Evolutionary conservation across 2,113 vertebrate species (phyloP), one percentile per base, ranked within the genome.

Genomic region (Todiramphus chloris): DNA sequence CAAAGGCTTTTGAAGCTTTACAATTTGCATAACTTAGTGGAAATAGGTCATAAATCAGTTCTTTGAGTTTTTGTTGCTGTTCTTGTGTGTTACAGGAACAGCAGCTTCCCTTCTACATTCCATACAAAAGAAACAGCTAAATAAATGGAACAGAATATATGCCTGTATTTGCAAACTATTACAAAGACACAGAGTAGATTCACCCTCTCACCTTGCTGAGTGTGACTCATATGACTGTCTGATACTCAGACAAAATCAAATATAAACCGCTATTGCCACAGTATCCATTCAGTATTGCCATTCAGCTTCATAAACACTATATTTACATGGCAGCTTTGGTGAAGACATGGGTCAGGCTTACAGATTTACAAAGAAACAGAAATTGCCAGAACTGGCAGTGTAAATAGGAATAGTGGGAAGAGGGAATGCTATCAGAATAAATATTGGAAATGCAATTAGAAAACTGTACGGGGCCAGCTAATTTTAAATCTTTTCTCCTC

Each of bases 371-470:
- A 67, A 83, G 79, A 56, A 90, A 72, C 5, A 46, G 64, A 70
- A 73, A 90, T 90, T 74, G 37, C 37, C 73, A 66, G 56, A 75
- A 93, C 11, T 70, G 53, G 31, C 48, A 73, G 13, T 58, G 25
- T 51, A 96, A 96, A 94, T 67, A 93, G 46, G 89, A 90, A 95
- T 68, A 94, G n/a, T 8, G 44, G 74, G 30, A 96, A 44, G 30
- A 87, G 37, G 46, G 35, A 95, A 90, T 63, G 15, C 37, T 83
- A 28, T 73, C 30, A 93, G 92, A 95, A 94, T 87, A 94, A 93
- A 89, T 94, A 91, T 60, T 92, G 74, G 41, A 85, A 96, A 93
- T 19, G 41, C 9, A 95, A 62, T 46, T 55, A 82, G 43, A 37
- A 92, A 94, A 37, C 18, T 63, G 46, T 11, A 92, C 66, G n/a